Percentiles rank a stretch among this genome's conserved stretches.
phyloP scores from a whole-genome alignment of 2,888 invertebrate species.

The Melinopterus prodromus region DNA sequence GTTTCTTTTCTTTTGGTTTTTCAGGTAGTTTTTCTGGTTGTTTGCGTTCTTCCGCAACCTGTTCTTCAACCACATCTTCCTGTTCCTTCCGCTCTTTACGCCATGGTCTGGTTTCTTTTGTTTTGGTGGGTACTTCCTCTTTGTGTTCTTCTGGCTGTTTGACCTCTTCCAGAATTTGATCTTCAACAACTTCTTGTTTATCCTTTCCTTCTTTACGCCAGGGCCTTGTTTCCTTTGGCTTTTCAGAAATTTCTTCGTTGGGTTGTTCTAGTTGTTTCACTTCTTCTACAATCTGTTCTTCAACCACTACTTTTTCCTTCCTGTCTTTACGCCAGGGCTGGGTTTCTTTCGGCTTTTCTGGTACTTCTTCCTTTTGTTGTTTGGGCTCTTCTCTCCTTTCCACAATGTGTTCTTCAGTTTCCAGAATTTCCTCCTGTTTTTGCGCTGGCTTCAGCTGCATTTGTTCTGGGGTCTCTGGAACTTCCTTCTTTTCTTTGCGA shows the following conservation, averaged over 20 bases:
- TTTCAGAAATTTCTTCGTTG: slow-evolving; percentile 35
- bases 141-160: slow-evolving; percentile 44
- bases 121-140: slow-evolving; percentile 39
- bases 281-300: slow-evolving; percentile 46
- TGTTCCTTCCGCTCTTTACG: slow-evolving; percentile 42
- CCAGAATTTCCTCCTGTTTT: slow-evolving; percentile 38
- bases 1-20: slow-evolving; percentile 36
- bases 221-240: slow-evolving; percentile 17
- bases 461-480: slow-evolving; percentile 43
- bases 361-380: slow-evolving; percentile 40
- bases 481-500: slow-evolving; percentile 41
- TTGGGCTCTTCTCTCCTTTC: slow-evolving; percentile 56
- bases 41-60: slow-evolving; percentile 46
- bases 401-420: slow-evolving; percentile 41
- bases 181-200: slow-evolving; percentile 37
- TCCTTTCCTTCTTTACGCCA: slow-evolving; percentile 41
- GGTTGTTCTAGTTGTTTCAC: slow-evolving; percentile 50
- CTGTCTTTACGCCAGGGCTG: slow-evolving; percentile 41
- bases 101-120: slow-evolving; percentile 31
- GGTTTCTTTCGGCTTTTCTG: slow-evolving; percentile 36
- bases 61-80: slow-evolving; percentile 35
- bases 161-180: slow-evolving; percentile 40
- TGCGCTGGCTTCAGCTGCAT: slow-evolving; percentile 49
- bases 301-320: slow-evolving; percentile 40
- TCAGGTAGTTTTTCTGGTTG: slow-evolving; percentile 30